phyloP scores from a whole-genome alignment of 2,113 vertebrate genomes.

The Numenius arquata region DNA sequence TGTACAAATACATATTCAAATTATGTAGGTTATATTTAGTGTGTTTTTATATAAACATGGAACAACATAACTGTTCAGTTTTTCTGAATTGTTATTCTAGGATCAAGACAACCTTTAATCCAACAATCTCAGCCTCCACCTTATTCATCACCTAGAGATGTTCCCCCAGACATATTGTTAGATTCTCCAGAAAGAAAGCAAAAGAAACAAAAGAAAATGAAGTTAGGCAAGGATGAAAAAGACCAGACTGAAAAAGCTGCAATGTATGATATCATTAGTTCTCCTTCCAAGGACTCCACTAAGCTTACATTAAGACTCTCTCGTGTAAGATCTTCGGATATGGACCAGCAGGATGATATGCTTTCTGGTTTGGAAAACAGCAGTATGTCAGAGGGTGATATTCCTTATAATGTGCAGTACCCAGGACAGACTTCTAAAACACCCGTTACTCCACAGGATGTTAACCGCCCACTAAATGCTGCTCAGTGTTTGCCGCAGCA shows the following conservation, averaged over 20 bases:
- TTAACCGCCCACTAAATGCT: constrained; percentile 78
- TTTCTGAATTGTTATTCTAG: constrained; percentile 79
- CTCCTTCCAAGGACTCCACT: constrained; percentile 93
- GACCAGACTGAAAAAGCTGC: constrained; percentile 93
- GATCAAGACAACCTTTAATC: constrained; percentile 92
- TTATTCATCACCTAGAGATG: constrained; percentile 92
- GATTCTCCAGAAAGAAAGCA: constrained; percentile 92
- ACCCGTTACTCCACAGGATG: constrained; percentile 82
- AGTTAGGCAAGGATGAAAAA: constrained; percentile 88
- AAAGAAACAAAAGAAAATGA: constrained; percentile 92
- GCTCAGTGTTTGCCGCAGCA: constrained; percentile 82
- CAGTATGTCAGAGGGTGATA: constrained; percentile 88
- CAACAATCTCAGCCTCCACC: constrained; percentile 89
- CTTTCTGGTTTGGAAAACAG: constrained; percentile 90
- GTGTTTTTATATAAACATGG: constrained; percentile 63
- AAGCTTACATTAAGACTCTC: constrained; percentile 94
- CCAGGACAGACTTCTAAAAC: constrained; percentile 85
- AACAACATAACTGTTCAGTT: constrained; percentile 70
- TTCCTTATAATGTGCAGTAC: constrained; percentile 88
- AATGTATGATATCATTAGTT: constrained; percentile 97
- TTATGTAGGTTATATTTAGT: constrained; percentile 59
- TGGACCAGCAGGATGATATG: constrained; percentile 89
- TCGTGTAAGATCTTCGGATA: constrained; percentile 91
- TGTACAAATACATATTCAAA: constrained; percentile 44
- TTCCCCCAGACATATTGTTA: constrained; percentile 87